Percentiles rank a stretch among this genome's conserved stretches.
These are phyloP conservation scores for Rhinogobio ventralis DNA, from an alignment of 2,797 vertebrate species.

Conservation along the genomic window DNA sequence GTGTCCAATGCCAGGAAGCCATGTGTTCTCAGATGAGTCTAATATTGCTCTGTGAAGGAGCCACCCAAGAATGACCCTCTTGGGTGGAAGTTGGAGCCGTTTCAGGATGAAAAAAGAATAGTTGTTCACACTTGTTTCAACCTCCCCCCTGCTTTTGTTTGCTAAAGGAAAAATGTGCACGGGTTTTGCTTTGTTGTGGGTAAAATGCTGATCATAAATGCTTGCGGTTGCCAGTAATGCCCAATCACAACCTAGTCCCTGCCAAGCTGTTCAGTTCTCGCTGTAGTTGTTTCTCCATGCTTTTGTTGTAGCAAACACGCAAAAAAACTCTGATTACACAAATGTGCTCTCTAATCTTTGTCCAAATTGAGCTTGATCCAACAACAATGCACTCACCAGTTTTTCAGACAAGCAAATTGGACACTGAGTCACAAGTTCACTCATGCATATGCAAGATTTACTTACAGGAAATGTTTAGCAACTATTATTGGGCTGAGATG, in stretches of 20 bases:
- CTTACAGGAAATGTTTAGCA: slow-evolving; percentile 5
- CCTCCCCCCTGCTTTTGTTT: slow-evolving; percentile 13
- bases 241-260: neutral
- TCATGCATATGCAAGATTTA: neutral
- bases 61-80: slow-evolving; percentile 32
- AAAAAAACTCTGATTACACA: slow-evolving; percentile 26
- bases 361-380: slow-evolving; percentile 49
- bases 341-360: slow-evolving; percentile 34
- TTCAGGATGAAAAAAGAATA: neutral
- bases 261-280: slow-evolving; percentile 26
- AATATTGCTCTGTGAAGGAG: neutral
- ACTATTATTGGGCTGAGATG: neutral
- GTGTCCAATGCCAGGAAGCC: slow-evolving; percentile 16
- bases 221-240: slow-evolving; percentile 21
- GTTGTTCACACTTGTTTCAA: slow-evolving; percentile 26
- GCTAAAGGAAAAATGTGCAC: slow-evolving; percentile 18
- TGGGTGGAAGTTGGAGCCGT: slow-evolving; percentile 17
- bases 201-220: slow-evolving; percentile 32
- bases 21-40: slow-evolving; percentile 14
- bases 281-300: slow-evolving; percentile 23
- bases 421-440: slow-evolving; percentile 32
- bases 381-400: slow-evolving; percentile 33
- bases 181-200: neutral
- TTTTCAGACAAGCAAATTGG: slow-evolving; percentile 47
- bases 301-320: slow-evolving; percentile 22